These are phyloP conservation scores for Maconellicoccus hirsutus DNA, from an alignment of 1,140 invertebrate species.

Conservation along the genomic window DNA sequence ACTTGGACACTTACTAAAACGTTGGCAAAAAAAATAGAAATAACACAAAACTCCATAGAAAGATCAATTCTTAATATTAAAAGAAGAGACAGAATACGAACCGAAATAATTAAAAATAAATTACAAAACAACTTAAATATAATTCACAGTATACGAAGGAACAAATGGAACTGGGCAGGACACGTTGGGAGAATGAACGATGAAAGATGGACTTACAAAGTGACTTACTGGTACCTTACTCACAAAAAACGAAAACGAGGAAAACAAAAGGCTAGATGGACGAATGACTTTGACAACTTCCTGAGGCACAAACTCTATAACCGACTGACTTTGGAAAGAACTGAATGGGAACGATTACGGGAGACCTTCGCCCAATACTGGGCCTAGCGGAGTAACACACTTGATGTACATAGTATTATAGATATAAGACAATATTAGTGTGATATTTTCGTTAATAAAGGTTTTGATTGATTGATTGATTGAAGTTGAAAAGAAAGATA, in stretches of 20 bases:
- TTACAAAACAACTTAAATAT: not conserved
- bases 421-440: no score
- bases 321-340: not conserved
- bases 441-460: no score
- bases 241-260: conserved; percentile 23
- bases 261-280: conserved; percentile 24
- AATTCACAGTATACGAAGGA: not conserved
- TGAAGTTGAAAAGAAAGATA: no score
- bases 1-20: conserved; percentile 24
- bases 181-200: conserved; percentile 23
- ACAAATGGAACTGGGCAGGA: conserved; percentile 27
- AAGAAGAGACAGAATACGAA: conserved; percentile 19
- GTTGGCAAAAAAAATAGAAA: conserved; percentile 10
- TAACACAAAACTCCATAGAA: conserved; percentile 18
- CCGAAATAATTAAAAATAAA: not conserved
- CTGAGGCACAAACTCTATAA: not conserved
- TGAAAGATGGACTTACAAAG: conserved; percentile 19
- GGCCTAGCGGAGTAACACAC: no score
- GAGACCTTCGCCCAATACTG: conserved; percentile 1
- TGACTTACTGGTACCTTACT: conserved; percentile 6
- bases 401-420: no score
- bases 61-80: conserved; percentile 3
- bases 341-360: not conserved
- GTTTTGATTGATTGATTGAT: no score
- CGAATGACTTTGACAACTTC: conserved; percentile 13